Evolutionary conservation across 2,797 vertebrate species (phyloP), one percentile per base, ranked within the genome.

Genomic region (Spinus pinus): DNA sequence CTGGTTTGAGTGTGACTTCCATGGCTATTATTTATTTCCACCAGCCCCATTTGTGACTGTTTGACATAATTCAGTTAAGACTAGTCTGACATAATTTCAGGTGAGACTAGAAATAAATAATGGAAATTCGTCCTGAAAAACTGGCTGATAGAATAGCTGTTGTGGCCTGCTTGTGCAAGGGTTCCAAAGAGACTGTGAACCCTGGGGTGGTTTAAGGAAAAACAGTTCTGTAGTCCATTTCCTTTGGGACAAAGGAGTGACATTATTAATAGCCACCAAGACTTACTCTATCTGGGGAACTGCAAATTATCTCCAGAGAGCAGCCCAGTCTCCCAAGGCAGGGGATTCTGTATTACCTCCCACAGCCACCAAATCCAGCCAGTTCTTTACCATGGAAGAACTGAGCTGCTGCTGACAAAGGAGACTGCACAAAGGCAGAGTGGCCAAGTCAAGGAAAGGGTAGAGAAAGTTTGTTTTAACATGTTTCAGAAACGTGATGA

Each of bases 401-500:
- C n/a, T 46, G 62, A 70, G 67, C 46, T 69, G 75, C 58, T 83
- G 75, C 86, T 1, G 11, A 15, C 11, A 19, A 31, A 60, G 49
- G 72, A 77, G 20, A 8, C 10, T 2, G 35, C 39, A 39, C 13
- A 22, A 31, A 64, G 47, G 25, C 17, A 60, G 72, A 66, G 28
- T 0, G 2, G 11, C 28, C 49, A 78, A 54, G 42, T 16, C 37
- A 75, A 73, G 28, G 50, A 61, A n/a, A 72, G 41, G 25, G 37
- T 44, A 51, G 31, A 90, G 20, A 47, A 51, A 66, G 33, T 56
- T 57, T 75, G 19, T 56, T 57, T 77, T 51, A 51, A 51, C 6
- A 1, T 31, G 16, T 73, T 88, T 70, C 15, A 0, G 2, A 65
- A 90, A 49, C 22, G 22, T 0, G 0, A 27, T 46, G 54, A 20